Percentiles rank a stretch among this genome's conserved stretches.
Evolutionary conservation across 2,113 vertebrate genomes (phyloP).

Genomic region (Mesitornis unicolor): DNA sequence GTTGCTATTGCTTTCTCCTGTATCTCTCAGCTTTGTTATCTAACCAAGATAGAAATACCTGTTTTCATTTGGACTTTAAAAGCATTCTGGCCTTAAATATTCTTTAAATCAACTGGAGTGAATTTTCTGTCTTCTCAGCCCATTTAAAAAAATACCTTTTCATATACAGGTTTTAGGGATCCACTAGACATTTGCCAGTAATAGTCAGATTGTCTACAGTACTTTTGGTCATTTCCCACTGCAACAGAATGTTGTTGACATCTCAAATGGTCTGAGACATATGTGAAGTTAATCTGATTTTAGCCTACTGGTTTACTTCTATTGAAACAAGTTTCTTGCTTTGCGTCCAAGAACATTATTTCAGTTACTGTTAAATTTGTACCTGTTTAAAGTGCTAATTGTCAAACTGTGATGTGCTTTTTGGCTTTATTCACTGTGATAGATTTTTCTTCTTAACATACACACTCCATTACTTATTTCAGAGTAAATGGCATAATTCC

Average conservation of each 20-base stretch:
- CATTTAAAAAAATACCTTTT: neutral
- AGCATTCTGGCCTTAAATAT: neutral
- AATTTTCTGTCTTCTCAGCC: neutral
- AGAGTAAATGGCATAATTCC: neutral
- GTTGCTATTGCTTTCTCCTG: neutral
- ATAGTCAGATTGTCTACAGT: neutral
- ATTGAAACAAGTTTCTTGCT: neutral
- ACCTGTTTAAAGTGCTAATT: conserved; percentile 13
- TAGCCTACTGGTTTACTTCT: conserved; percentile 3
- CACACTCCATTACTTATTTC: neutral
- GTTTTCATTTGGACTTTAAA: neutral
- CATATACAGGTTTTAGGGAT: neutral
- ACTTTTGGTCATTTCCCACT: neutral
- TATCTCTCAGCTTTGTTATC: neutral
- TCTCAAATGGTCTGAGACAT: neutral
- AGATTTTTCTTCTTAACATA: neutral
- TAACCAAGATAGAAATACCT: neutral
- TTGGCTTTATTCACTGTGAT: neutral
- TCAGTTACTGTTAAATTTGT: neutral
- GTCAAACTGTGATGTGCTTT: neutral
- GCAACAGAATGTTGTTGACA: neutral
- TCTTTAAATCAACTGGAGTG: neutral
- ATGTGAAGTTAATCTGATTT: neutral
- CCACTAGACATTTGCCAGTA: neutral
- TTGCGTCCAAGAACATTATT: neutral